A percentile compares a stretch with the other conserved stretches of the same genome.
These are phyloP conservation scores for Dendroctonus valens DNA, from an alignment of 1,140 invertebrate species.

Conservation along the genomic window DNA sequence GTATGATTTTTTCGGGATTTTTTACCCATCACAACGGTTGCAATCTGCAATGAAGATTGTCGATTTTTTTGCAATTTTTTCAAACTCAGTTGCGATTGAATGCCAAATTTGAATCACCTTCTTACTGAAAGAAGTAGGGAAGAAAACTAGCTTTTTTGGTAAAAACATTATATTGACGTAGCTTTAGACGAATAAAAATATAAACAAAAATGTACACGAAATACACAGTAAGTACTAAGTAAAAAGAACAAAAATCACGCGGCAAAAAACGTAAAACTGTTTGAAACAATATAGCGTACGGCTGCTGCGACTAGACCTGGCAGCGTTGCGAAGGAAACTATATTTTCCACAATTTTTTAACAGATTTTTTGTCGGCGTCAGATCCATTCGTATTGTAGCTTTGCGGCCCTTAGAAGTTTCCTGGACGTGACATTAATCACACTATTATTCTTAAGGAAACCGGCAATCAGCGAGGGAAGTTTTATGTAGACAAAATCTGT, in stretches of 20 bases:
- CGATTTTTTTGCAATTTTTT: too few species aligned
- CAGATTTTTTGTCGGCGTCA: not conserved
- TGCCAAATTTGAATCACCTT: not conserved
- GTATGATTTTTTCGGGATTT: too few species aligned
- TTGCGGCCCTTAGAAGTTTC: not conserved
- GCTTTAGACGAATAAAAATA: conserved; percentile 28
- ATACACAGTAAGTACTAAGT: conserved; percentile 31
- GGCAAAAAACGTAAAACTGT: conserved; percentile 19
- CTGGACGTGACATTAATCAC: not conserved
- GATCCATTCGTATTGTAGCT: not conserved
- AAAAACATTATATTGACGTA: conserved; percentile 37
- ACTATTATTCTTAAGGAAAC: not conserved
- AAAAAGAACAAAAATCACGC: conserved; percentile 29
- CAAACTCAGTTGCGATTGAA: too few species aligned
- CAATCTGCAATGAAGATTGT: too few species aligned
- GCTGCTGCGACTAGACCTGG: conserved; percentile 1
- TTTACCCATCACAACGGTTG: too few species aligned
- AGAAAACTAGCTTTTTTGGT: conserved; percentile 17
- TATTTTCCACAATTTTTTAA: conserved; percentile 1
- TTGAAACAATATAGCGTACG: conserved; percentile 8
- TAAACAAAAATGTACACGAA: conserved; percentile 32
- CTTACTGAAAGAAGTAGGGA: not conserved
- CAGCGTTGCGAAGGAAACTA: not conserved
- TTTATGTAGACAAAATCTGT: too few species aligned
- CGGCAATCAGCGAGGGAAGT: not conserved